Conservation (phyloP, 2,797 vertebrate genomes). For the Pipistrellus nathusii region DNA sequence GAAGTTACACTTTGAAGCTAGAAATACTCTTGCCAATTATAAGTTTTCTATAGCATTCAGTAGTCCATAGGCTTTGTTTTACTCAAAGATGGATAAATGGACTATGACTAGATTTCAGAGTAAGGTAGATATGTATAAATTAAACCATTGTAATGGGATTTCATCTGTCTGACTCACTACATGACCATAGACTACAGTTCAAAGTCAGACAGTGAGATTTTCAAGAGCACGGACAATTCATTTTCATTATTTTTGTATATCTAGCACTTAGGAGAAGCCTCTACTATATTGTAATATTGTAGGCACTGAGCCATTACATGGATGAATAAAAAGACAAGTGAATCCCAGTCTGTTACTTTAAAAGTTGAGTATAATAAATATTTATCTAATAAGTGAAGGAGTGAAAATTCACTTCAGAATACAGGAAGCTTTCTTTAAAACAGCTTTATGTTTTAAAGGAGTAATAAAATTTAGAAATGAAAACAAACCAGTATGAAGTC, state of each 20-base stretch:
- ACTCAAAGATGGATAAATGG: background rate
- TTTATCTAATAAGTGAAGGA: background rate
- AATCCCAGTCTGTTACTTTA: background rate
- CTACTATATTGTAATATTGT: background rate
- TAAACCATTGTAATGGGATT: background rate
- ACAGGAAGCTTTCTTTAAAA: background rate
- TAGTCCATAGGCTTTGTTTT: background rate
- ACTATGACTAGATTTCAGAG: background rate
- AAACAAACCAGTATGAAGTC: background rate
- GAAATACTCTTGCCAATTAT: background rate
- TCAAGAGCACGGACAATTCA: background rate
- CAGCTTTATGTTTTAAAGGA: background rate
- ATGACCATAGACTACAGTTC: background rate
- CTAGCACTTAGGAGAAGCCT: background rate
- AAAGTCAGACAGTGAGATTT: background rate
- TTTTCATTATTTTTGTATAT: background rate
- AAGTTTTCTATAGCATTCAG: background rate
- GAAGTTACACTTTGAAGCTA: background rate
- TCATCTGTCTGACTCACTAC: background rate
- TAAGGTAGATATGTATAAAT: background rate
- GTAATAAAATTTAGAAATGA: background rate
- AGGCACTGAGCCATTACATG: background rate
- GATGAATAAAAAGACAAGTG: constrained; percentile 26
- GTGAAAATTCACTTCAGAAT: background rate
- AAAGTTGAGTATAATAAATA: background rate